Conservation (phyloP, 2,888 invertebrate genomes). For the Amiota mariae region DNA sequence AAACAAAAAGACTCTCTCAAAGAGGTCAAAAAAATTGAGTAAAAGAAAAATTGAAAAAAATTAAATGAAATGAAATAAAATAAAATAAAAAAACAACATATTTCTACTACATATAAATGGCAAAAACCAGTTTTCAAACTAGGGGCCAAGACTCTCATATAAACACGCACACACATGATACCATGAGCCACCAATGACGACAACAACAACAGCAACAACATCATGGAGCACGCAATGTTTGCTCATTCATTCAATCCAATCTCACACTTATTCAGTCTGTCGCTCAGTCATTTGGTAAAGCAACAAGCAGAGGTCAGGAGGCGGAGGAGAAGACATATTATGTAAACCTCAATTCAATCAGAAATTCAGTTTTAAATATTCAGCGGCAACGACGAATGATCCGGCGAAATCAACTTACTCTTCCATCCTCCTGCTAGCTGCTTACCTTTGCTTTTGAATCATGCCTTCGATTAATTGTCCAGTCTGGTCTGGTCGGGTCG, state of each 20-base stretch:
- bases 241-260: background rate
- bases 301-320: too few species aligned
- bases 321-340: constrained; percentile 36
- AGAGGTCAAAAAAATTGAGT: background rate
- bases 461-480: too few species aligned
- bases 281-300: too few species aligned
- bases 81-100: constrained; percentile 22
- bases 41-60: constrained; percentile 12
- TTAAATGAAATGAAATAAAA: constrained; percentile 2
- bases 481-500: too few species aligned
- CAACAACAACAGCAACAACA: constrained; percentile 32
- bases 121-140: constrained; percentile 60
- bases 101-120: constrained; percentile 14
- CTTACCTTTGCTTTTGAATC: background rate
- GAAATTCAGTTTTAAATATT: constrained; percentile 26
- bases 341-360: constrained; percentile 37
- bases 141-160: constrained; percentile 58
- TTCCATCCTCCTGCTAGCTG: background rate
- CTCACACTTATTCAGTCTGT: too few species aligned
- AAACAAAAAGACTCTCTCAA: background rate
- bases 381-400: constrained; percentile 31
- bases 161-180: too few species aligned
- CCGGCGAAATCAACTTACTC: constrained; percentile 21
- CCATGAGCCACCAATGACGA: constrained; percentile 50
- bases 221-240: constrained; percentile 32